These are phyloP conservation scores for Kryptolebias ocellatus DNA, from an alignment of 2,797 vertebrate species.

Conservation along the genomic window DNA sequence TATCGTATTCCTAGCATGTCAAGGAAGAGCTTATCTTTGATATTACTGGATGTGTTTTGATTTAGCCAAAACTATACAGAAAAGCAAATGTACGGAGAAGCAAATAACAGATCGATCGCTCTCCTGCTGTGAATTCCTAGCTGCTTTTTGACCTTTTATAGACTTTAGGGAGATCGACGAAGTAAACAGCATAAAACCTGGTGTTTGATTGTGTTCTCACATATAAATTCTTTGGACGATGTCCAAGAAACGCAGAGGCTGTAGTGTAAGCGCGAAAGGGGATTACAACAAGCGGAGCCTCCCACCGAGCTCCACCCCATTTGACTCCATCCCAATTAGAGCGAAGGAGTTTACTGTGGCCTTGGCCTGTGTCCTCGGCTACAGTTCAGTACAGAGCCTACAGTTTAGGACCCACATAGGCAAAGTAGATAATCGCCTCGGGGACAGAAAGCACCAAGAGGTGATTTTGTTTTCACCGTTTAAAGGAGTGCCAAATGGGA, in stretches of 20 bases:
- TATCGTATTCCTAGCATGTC: no score
- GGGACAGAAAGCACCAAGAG: constrained; percentile 47
- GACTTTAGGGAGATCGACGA: no score
- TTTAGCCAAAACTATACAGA: no score
- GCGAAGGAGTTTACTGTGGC: constrained; percentile 43
- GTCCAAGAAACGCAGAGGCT: neutral
- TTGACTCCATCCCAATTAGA: constrained; percentile 42
- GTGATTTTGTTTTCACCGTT: constrained; percentile 48
- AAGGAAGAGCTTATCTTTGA: no score
- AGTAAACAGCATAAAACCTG: neutral
- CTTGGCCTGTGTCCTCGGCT: constrained; percentile 23
- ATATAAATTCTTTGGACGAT: neutral
- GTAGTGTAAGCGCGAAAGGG: neutral
- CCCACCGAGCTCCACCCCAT: neutral
- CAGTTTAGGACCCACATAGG: constrained; percentile 30
- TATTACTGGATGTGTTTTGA: no score
- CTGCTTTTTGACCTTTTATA: no score
- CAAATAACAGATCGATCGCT: no score
- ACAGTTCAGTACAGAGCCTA: constrained; percentile 25
- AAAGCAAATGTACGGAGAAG: no score
- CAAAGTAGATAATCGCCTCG: constrained; percentile 59
- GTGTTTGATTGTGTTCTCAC: neutral
- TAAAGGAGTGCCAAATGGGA: constrained; percentile 26
- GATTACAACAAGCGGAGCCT: constrained; percentile 11
- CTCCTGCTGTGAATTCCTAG: no score